Percentiles rank a stretch among this genome's conserved stretches.
Conservation (phyloP, 2,797 vertebrate genomes). For the Bufotes viridis region DNA sequence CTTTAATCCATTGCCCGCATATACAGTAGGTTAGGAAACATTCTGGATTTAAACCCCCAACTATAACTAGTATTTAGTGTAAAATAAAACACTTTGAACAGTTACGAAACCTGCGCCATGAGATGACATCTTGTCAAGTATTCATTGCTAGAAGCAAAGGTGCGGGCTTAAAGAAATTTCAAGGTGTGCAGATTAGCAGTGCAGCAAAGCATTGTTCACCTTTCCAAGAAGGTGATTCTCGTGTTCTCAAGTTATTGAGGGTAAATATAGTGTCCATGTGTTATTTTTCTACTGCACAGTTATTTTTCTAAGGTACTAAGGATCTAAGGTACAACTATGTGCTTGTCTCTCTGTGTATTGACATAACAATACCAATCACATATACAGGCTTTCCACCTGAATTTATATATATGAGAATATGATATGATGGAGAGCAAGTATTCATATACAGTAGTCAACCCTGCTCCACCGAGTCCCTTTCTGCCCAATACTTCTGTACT, state of each 20-base stretch:
- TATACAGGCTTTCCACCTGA: neutral
- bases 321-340: neutral
- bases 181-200: neutral
- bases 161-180: neutral
- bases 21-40: neutral
- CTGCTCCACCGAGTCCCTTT: neutral
- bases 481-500: neutral
- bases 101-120: neutral
- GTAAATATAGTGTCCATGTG: neutral
- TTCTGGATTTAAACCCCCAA: neutral
- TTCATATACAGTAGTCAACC: neutral
- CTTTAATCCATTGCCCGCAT: neutral
- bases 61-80: neutral
- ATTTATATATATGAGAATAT: neutral
- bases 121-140: constrained; percentile 15
- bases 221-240: neutral
- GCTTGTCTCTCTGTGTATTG: neutral
- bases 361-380: neutral
- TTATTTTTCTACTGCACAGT: neutral
- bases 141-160: neutral
- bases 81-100: neutral
- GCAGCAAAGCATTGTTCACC: neutral
- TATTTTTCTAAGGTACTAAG: too few species aligned
- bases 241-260: neutral
- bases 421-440: neutral